These are phyloP conservation scores for Lagopus leucura DNA, from an alignment of 2,113 vertebrate genomes.

Conservation along the genomic window DNA sequence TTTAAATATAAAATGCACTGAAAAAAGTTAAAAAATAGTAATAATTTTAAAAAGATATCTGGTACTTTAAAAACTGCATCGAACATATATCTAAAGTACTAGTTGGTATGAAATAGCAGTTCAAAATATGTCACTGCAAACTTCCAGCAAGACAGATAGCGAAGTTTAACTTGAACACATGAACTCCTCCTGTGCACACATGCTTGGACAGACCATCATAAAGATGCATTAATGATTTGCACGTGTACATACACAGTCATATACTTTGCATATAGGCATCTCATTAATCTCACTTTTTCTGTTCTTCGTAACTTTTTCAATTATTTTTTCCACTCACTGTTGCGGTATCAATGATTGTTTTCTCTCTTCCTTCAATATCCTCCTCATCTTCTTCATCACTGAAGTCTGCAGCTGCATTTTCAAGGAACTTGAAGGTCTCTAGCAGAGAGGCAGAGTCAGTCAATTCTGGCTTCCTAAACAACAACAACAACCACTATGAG, in stretches of 20 bases:
- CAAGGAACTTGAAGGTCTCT: conserved; percentile 95
- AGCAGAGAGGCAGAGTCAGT: conserved; percentile 90
- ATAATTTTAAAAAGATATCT: background rate
- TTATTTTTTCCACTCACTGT: conserved; percentile 85
- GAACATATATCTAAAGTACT: background rate
- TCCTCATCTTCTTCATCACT: conserved; percentile 98
- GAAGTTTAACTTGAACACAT: background rate
- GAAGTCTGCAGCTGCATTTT: conserved; percentile 91
- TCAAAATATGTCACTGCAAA: background rate
- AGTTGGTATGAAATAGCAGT: background rate
- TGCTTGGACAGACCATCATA: conserved; percentile 37
- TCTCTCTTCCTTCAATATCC: conserved; percentile 90
- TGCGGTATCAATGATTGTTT: conserved; percentile 88
- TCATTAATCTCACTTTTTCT: conserved; percentile 64
- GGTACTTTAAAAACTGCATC: background rate
- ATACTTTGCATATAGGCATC: conserved; percentile 47
- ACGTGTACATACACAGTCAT: conserved; percentile 53
- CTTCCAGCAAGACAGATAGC: background rate
- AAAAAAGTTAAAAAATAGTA: background rate
- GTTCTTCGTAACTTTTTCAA: conserved; percentile 64
- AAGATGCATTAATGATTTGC: conserved; percentile 48
- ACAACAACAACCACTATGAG: conserved; percentile 50
- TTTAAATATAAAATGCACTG: background rate
- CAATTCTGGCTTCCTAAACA: conserved; percentile 88
- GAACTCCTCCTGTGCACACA: conserved; percentile 42